Conservation (phyloP, 2,113 vertebrate genomes). For the Axis porcinus region DNA sequence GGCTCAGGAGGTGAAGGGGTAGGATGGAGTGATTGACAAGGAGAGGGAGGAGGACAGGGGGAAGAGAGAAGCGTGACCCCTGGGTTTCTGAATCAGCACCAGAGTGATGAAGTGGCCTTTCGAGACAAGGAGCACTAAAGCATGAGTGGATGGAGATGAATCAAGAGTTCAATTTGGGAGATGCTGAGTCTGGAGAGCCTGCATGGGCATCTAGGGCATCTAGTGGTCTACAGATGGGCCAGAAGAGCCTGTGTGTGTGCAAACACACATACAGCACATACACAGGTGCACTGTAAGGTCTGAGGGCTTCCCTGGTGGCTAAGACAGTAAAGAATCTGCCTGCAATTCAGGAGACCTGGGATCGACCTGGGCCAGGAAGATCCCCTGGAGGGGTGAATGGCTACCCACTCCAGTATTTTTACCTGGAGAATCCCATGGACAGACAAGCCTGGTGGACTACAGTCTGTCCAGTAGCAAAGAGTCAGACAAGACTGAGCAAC, state of each 20-base stretch:
- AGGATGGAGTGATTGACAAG: accelerated
- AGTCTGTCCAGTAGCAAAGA: neutral
- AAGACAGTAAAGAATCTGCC: neutral
- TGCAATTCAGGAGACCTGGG: neutral
- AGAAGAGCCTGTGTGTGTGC: neutral
- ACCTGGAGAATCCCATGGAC: neutral
- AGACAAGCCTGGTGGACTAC: neutral
- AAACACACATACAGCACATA: neutral
- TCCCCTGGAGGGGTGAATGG: neutral
- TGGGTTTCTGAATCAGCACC: neutral
- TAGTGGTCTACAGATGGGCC: neutral
- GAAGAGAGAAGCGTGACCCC: no score
- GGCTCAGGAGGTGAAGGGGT: neutral
- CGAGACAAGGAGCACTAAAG: neutral
- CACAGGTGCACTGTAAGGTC: neutral
- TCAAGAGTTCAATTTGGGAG: neutral
- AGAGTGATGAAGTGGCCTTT: neutral
- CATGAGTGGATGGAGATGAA: accelerated
- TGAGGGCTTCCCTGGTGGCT: neutral
- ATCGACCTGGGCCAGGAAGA: neutral
- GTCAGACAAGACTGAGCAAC: neutral
- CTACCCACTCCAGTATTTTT: neutral
- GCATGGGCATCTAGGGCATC: neutral
- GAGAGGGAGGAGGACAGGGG: accelerated
- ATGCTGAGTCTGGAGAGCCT: neutral